Conservation (phyloP, 2,113 vertebrate genomes). For the Brachyistius frenatus region DNA sequence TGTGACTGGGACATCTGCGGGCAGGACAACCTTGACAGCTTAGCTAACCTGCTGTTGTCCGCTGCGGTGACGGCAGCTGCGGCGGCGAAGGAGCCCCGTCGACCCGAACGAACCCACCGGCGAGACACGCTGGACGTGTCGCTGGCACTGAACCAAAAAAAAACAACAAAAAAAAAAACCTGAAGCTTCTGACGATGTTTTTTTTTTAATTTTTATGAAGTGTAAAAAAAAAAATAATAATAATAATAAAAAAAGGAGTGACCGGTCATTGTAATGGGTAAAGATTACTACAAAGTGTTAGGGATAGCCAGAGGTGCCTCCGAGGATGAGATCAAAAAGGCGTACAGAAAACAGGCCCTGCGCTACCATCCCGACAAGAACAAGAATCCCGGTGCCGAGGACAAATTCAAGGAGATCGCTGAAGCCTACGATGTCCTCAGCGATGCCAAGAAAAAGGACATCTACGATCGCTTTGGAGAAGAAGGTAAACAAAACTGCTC, state of each 20-base stretch:
- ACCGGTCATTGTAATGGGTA: conserved; percentile 86
- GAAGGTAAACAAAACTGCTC: conserved; percentile 83
- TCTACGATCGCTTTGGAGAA: conserved; percentile 93
- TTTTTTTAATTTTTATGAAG: conserved; percentile 15
- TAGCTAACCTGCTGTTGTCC: conserved; percentile 18
- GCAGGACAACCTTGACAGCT: conserved; percentile 29
- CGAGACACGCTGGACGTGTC: conserved; percentile 20
- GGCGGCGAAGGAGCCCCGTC: neutral
- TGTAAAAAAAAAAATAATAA: no score
- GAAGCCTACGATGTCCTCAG: conserved; percentile 96
- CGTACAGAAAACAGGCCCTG: conserved; percentile 92
- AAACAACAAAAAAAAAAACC: neutral
- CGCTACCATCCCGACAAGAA: conserved; percentile 95
- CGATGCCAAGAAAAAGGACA: conserved; percentile 92
- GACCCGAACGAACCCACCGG: neutral
- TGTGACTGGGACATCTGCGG: neutral
- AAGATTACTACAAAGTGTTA: conserved; percentile 92
- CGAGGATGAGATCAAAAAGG: conserved; percentile 92
- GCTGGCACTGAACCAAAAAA: no score
- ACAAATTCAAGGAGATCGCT: conserved; percentile 94
- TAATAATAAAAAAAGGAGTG: neutral
- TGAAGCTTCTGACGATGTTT: neutral
- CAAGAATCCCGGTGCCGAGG: conserved; percentile 91
- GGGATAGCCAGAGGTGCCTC: conserved; percentile 88
- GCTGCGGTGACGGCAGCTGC: conserved; percentile 37